Base-by-base conservation (phyloP, 1,140 invertebrate genomes). In the Pachyrhynchus sulphureomaculatus region DNA sequence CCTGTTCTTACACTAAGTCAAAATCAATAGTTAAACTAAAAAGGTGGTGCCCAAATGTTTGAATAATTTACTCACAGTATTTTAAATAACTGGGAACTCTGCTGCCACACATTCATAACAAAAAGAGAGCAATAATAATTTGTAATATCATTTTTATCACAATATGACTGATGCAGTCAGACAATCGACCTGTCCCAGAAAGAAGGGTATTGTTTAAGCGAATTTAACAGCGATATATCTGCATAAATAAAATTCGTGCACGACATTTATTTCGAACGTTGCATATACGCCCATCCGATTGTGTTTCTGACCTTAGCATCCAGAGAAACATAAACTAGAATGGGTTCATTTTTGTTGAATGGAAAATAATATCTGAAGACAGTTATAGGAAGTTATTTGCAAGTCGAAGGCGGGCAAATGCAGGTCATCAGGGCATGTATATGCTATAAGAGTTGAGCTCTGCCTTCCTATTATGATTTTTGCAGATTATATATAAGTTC, bases 281-380 rank as follows among this genome's bases (percentile, higher is more conserved):
- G 26, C 26, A 29, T 29, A 29, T 29, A 29, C 26, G 26, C 26
- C 26, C 26, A 29, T 29, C 51, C 51, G 51, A 53, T 53, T 53
- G 51, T 53, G 17, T 24, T 10, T 18, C 51, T 53, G 51, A 53
- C 51, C 51, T 53, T 53, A 53, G 34, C 34, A 53, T 53, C 51
- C 51, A 53, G 36, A 53, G 21, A 41, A 17, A 53, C 51, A 53
- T 53, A 53, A 53, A 53, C 51, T 53, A 53, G 51, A 53, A 53
- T 53, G 51, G n/a, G 20, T 23, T 53, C 10, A 41, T 45, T 26
- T 53, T 41, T 53, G 51, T 26, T 53, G 34, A 53, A 53, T 53
- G 51, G 36, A 53, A 49, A 53, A 29, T 29, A 53, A 53, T 53
- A 53, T 33, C 36, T 21, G 20, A 41, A 53, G 51, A 53, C 51